A percentile compares a stretch with the other conserved stretches of the same genome.
phyloP scores from a whole-genome alignment of 2,113 vertebrate genomes.

The Nyctibius bracteatus region DNA sequence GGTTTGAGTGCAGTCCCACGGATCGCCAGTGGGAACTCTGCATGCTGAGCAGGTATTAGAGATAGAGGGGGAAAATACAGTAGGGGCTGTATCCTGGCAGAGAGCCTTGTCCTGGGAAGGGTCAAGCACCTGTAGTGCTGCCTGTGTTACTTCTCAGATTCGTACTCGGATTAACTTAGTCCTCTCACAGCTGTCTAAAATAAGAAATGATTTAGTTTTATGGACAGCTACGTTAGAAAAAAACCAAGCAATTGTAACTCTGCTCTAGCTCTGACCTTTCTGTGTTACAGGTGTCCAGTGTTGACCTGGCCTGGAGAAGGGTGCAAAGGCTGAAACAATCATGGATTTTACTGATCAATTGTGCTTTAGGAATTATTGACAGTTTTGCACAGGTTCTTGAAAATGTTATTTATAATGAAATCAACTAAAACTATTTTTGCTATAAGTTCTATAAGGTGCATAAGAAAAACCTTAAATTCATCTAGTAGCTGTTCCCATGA shows the following conservation, averaged over 20 bases:
- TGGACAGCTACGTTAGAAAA: not conserved
- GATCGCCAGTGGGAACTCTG: not conserved
- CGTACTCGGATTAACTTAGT: not conserved
- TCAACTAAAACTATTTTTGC: slow-evolving; percentile 94
- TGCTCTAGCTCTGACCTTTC: slow-evolving; percentile 50
- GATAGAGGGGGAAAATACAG: not conserved
- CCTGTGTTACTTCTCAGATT: not conserved
- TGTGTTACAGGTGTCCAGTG: slow-evolving; percentile 75
- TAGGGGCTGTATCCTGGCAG: not conserved
- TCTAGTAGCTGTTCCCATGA: slow-evolving; percentile 87
- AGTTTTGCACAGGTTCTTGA: slow-evolving; percentile 96
- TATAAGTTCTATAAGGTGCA: slow-evolving; percentile 93
- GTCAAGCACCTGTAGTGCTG: not conserved
- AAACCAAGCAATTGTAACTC: not conserved
- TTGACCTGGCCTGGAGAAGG: slow-evolving; percentile 76
- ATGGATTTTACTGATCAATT: slow-evolving; percentile 91
- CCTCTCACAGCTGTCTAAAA: not conserved
- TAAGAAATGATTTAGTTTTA: not conserved
- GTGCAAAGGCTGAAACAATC: slow-evolving; percentile 90
- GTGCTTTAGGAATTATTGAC: slow-evolving; percentile 90
- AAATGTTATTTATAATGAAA: slow-evolving; percentile 92
- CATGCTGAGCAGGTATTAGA: not conserved
- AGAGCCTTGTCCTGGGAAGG: not conserved
- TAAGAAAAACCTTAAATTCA: slow-evolving; percentile 88
- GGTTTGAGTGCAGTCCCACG: not conserved